Conservation (phyloP, 2,113 vertebrate species). For the Plecotus auritus region DNA sequence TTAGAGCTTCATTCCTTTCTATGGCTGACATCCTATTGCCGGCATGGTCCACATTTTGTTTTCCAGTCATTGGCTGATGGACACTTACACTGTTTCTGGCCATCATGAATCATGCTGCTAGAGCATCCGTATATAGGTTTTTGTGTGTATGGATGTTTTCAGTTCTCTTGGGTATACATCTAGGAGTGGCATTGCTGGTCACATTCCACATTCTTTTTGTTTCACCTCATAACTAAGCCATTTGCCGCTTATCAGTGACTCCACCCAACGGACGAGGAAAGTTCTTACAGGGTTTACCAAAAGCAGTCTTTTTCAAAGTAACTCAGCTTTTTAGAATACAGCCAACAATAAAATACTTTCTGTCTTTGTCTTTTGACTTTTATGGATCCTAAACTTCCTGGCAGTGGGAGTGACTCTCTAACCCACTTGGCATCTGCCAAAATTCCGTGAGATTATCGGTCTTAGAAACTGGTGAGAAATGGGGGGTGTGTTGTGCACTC, state of each 20-base stretch:
- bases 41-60: neutral
- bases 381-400: neutral
- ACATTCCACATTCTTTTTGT: neutral
- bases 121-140: neutral
- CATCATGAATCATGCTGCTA: rapidly evolving
- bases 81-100: neutral
- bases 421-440: neutral
- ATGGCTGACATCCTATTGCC: neutral
- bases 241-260: neutral
- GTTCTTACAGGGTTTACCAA: neutral
- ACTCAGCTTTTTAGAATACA: neutral
- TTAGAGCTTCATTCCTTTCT: neutral
- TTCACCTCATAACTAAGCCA: neutral
- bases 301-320: neutral
- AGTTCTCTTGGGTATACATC: neutral
- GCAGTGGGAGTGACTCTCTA: neutral
- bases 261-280: neutral
- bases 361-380: neutral
- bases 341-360: neutral
- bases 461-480: neutral
- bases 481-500: neutral
- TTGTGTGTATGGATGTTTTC: neutral
- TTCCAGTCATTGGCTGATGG: no score
- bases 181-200: neutral
- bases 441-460: neutral